These are phyloP conservation scores for Anthopleura sola DNA, from an alignment of 64 coral and sea anemone species.

Conservation along the genomic window DNA sequence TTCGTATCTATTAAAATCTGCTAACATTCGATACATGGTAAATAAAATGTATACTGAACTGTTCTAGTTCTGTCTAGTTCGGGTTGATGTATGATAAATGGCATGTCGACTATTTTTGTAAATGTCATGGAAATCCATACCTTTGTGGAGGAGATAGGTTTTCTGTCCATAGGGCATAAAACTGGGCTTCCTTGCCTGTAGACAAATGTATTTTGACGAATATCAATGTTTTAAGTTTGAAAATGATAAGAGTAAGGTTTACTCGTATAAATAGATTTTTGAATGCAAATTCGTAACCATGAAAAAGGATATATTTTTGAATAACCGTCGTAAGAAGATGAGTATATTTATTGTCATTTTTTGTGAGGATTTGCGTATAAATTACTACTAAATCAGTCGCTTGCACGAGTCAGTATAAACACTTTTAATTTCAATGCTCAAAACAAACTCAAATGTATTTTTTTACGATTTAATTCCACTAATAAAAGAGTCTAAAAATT, in stretches of 20 bases:
- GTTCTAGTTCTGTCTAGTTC: no score
- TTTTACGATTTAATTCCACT: neutral
- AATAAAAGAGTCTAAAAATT: neutral
- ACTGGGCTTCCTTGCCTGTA: constrained; percentile 53
- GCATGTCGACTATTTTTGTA: neutral
- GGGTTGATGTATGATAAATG: neutral
- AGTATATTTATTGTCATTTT: no score
- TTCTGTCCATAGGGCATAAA: constrained; percentile 54
- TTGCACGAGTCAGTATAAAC: neutral
- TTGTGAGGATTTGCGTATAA: neutral
- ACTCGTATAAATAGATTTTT: no score
- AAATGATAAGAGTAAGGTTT: no score
- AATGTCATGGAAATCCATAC: constrained; percentile 3
- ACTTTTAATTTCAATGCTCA: neutral
- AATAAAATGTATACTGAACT: no score
- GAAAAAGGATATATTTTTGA: no score
- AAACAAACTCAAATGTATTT: neutral
- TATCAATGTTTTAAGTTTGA: neutral
- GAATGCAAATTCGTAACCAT: no score
- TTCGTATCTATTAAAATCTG: no score
- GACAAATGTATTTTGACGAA: neutral
- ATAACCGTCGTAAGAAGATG: no score
- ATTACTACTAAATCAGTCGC: neutral
- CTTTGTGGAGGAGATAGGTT: constrained; percentile 54
- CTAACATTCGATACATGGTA: no score